Percentiles rank a stretch among this genome's conserved stretches.
Conservation (phyloP, 2,113 vertebrate genomes). For the Epinephelus lanceolatus region DNA sequence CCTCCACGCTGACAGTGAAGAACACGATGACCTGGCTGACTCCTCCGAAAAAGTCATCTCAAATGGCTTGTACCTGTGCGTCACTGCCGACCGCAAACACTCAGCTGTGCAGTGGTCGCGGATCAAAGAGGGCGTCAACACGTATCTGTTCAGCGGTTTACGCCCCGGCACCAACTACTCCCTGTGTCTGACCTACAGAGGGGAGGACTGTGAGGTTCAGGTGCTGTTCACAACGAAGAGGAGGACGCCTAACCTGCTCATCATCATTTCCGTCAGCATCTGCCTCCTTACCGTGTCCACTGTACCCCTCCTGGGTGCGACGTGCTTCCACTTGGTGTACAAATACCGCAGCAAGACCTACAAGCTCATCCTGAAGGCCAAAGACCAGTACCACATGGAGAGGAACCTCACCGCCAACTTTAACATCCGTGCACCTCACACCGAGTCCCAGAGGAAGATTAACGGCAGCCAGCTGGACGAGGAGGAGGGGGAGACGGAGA, state of each 20-base stretch:
- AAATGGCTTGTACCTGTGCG: constrained; percentile 91
- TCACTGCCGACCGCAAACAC: constrained; percentile 82
- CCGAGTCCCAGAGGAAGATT: constrained; percentile 91
- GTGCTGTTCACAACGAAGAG: constrained; percentile 94
- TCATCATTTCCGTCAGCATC: constrained; percentile 94
- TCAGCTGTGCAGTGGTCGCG: constrained; percentile 93
- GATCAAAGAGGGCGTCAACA: constrained; percentile 91
- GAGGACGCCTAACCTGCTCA: constrained; percentile 91
- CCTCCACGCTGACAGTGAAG: constrained; percentile 85
- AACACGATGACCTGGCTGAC: constrained; percentile 74
- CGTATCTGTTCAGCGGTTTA: constrained; percentile 91
- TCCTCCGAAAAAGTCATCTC: constrained; percentile 67
- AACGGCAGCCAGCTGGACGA: constrained; percentile 81
- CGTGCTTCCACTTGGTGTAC: constrained; percentile 95
- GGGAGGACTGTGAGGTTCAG: constrained; percentile 93
- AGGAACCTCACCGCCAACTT: constrained; percentile 90
- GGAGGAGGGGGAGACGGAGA: constrained; percentile 75
- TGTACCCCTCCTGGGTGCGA: constrained; percentile 93
- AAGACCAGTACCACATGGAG: constrained; percentile 91
- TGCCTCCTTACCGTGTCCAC: constrained; percentile 95
- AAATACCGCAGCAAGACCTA: constrained; percentile 96
- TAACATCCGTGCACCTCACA: constrained; percentile 87
- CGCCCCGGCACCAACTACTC: constrained; percentile 94
- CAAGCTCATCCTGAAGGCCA: constrained; percentile 92
- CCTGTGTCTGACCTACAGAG: constrained; percentile 90